A percentile compares a stretch with the other conserved stretches of the same genome.
Evolutionary conservation across 1,140 invertebrate genomes (phyloP).

Genomic region (Conus betulinus): DNA sequence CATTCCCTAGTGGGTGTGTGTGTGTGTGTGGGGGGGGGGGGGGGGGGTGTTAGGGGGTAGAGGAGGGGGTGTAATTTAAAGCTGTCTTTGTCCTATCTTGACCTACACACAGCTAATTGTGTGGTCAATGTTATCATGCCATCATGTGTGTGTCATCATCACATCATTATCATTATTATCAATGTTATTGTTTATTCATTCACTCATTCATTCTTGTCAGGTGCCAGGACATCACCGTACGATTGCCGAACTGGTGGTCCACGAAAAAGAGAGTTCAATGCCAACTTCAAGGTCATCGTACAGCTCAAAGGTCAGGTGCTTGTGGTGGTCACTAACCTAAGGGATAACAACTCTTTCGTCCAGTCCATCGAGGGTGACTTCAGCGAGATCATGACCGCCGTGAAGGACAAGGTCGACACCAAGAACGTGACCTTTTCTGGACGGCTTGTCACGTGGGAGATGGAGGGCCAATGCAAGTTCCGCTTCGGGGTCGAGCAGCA

Average conservation of each 20-base stretch:
- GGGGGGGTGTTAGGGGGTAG: too few species aligned
- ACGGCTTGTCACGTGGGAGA: constrained; percentile 62
- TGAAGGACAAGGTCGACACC: constrained; percentile 44
- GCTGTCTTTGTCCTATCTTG: too few species aligned
- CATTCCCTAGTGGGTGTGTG: too few species aligned
- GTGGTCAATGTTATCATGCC: too few species aligned
- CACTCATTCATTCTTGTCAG: not conserved
- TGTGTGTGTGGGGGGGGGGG: too few species aligned
- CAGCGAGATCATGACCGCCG: constrained; percentile 65
- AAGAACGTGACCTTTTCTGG: constrained; percentile 60
- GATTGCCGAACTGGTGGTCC: constrained; percentile 75
- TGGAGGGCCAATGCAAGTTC: constrained; percentile 71
- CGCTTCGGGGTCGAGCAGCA: constrained; percentile 74
- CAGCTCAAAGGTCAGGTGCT: constrained; percentile 72
- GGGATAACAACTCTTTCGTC: constrained; percentile 74
- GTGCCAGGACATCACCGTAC: constrained; percentile 69
- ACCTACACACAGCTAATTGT: too few species aligned
- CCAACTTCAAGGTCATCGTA: constrained; percentile 74
- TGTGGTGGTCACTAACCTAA: constrained; percentile 72
- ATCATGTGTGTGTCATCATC: not conserved
- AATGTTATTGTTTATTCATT: too few species aligned
- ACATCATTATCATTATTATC: too few species aligned
- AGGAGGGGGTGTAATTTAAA: too few species aligned
- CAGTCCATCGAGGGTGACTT: constrained; percentile 73
- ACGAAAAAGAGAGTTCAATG: constrained; percentile 75